Evolutionary conservation across 1,140 invertebrate genomes (phyloP), one percentile per base, ranked within the genome.

Genomic region (Drosophila punjabiensis): DNA sequence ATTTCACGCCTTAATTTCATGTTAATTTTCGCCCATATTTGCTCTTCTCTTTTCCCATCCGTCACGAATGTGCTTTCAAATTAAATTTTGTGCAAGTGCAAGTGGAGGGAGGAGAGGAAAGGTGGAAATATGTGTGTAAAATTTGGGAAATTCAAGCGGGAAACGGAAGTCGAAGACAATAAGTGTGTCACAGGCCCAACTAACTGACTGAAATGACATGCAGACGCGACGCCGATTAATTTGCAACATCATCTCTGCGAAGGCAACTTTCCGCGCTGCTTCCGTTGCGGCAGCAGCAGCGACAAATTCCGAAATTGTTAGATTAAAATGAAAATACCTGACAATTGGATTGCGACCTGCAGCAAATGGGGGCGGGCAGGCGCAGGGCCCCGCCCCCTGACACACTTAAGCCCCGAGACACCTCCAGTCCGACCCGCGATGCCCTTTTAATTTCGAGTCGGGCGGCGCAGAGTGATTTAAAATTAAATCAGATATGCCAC

Each of bases 241-340:
- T 87, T 88, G 55, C 62, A 67, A 48, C 79, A 78, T 65, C 74
- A 74, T 66, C 71, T 45, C 75, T 45, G 61, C 48, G 18, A 58
- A 78, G 35, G 58, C 52, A 65, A 32, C 39, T 48, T 39, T 39
- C 14, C 20, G 3, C 53, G 53, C 18, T 11, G 74, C 66, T 79
- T 64, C 69, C 75, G 75, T 11, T 62, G 79, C 48, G 59, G 60
- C 65, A 39, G 53, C 65, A 39, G 53, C 10, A 16, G 28, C 18
- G n/a, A 79, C 64, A 65, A 86, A 79, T 71, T 80, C 82, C 70
- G 55, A 90, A 89, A 90, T 89, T 79, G 86, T 90, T 77, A 86
- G 90, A 90, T 90, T 86, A 87, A 90, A 90, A 82, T 90, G 82
- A 91, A 58, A 90, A 90, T 90, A 83, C 71, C 73, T 74, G 79